Base-by-base conservation (phyloP, 2,888 invertebrate genomes). In the Agrotis clavis region DNA sequence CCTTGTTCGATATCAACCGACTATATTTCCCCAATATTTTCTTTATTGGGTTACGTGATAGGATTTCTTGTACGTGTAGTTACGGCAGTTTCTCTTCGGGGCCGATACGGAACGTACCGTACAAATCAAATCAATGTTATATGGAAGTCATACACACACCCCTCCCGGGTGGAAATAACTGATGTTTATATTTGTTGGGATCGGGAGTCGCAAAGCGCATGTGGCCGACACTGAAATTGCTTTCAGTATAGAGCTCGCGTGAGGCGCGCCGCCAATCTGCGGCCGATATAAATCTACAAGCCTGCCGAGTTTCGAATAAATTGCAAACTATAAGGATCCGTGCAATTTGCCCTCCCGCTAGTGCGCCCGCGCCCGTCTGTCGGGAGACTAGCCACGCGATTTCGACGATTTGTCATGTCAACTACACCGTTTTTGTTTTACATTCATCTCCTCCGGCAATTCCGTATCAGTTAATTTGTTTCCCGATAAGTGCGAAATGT, bases 261-360 rank as follows among this genome's bases (percentile, higher is more conserved):
- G 93, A 91, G 92, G 86, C 88, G 90, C 90, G 88, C 92, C 90
- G 89, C 92, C 92, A 91, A 93, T 94, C 92, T 91, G 90, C 86
- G 88, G 87, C 88, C 90, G 94, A 95, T 95, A 95, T 94, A 94
- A 95, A 95, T 94, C 94, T 94, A 92, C 92, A 90, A 91, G 91
- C 90, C 89, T 90, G 90, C 90, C 88, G 92, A 92, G 91, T 91
- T 93, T 91, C 89, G 90, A 93, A 94, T 95, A 94, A 94, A 95
- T 94, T 93, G 93, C 92, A 84, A 92, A 92, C 92, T 93, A 90
- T 92, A 92, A 92, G 92, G 91, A 92, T 92, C 89, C 88, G 86
- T 90, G 90, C 92, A 91, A 91, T 92, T 92, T 90, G 86, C 87
- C 74, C 78, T 74, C 89, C 88, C 80, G 83, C 85, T 85, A 87